Percentiles rank a stretch among this genome's conserved stretches.
Evolutionary conservation across 1,140 invertebrate genomes (phyloP).

Genomic region (Forficula auricularia): DNA sequence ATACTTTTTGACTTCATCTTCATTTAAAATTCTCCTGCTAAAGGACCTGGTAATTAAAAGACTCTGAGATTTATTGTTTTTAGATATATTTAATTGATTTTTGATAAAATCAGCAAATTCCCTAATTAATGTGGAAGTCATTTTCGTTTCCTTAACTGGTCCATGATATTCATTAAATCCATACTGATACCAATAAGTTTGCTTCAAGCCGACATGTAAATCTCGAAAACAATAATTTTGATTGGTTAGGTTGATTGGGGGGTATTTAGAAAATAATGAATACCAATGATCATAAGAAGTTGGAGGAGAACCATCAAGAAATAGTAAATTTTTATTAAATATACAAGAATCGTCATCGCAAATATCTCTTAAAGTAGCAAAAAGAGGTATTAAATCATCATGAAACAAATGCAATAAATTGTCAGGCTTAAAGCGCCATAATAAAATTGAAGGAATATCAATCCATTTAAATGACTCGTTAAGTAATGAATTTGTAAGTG

Average conservation of each 20-base stretch:
- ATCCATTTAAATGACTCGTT: not conserved
- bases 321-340: conserved; percentile 10
- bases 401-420: conserved; percentile 39
- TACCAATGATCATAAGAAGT: conserved; percentile 13
- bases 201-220: conserved; percentile 24
- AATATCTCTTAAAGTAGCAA: conserved; percentile 22
- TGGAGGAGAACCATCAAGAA: conserved; percentile 12
- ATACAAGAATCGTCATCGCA: conserved; percentile 15
- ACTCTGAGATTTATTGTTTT: not conserved
- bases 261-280: conserved; percentile 9
- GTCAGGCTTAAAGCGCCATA: conserved; percentile 30
- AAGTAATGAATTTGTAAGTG: not conserved
- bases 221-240: conserved; percentile 24
- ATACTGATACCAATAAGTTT: conserved; percentile 31
- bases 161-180: conserved; percentile 29
- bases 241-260: conserved; percentile 7
- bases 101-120: conserved; percentile 13
- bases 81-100: conserved; percentile 2
- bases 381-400: conserved; percentile 35
- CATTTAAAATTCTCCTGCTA: conserved; percentile 30
- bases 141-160: conserved; percentile 14
- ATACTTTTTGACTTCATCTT: conserved; percentile 21
- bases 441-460: conserved; percentile 6
- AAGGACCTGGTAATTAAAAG: conserved; percentile 26
- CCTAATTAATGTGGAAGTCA: conserved; percentile 8